Conservation (phyloP, 2,113 vertebrate species). For the Boleophthalmus pectinirostris region DNA sequence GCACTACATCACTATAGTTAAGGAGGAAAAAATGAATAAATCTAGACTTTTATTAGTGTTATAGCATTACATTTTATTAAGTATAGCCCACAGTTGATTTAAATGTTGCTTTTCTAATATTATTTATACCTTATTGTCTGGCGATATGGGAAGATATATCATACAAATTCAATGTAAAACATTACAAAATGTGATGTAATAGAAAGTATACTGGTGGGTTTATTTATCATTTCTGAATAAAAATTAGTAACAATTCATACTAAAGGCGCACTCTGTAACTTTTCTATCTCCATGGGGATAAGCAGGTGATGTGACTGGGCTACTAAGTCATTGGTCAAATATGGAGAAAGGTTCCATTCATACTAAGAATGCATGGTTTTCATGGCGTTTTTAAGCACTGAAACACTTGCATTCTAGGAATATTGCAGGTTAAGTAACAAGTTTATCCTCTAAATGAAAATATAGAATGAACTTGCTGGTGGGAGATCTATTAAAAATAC, state of each 20-base stretch:
- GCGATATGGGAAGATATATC: no score
- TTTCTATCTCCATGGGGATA: not conserved
- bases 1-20: not conserved
- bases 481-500: no score
- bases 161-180: no score
- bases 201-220: not conserved
- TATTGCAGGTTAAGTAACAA: not conserved
- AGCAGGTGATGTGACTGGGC: not conserved
- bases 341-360: not conserved
- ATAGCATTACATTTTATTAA: no score
- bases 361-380: not conserved
- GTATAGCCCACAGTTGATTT: no score
- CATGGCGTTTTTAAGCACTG: no score
- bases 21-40: not conserved
- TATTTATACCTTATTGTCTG: no score
- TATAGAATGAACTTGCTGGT: no score
- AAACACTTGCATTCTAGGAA: not conserved
- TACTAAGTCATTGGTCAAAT: not conserved
- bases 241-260: not conserved
- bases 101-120: no score
- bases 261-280: no score
- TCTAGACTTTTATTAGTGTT: no score
- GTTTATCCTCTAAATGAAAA: no score
- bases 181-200: not conserved
- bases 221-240: not conserved